These are phyloP conservation scores for Atherinosoma microstoma DNA, from an alignment of 2,797 vertebrate genomes.

Conservation along the genomic window DNA sequence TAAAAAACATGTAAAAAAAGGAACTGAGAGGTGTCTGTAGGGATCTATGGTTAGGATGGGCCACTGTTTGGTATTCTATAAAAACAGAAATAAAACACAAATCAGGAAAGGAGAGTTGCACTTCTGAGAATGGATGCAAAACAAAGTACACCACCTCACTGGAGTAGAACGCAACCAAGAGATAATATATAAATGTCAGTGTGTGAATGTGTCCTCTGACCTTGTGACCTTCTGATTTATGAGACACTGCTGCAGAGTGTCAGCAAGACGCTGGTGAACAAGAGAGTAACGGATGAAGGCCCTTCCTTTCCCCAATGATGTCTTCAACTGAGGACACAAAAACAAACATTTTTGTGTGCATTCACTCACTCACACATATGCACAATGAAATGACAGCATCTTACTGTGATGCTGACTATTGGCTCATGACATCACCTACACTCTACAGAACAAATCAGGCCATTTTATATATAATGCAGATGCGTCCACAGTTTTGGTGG, in stretches of 20 bases:
- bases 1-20: neutral
- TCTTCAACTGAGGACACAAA: slow-evolving; percentile 87
- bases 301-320: slow-evolving; percentile 94
- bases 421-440: neutral
- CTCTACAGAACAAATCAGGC: neutral
- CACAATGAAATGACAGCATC: slow-evolving; percentile 3
- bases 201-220: slow-evolving; percentile 71
- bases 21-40: slow-evolving; percentile 32
- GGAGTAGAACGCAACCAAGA: neutral
- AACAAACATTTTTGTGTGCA: slow-evolving; percentile 2
- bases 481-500: neutral
- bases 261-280: slow-evolving; percentile 94
- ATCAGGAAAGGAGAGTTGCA: slow-evolving; percentile 56
- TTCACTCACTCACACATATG: neutral
- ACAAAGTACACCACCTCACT: neutral
- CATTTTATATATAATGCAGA: too few species aligned
- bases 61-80: neutral
- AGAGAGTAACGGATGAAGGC: slow-evolving; percentile 95
- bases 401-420: neutral
- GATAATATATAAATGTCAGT: neutral
- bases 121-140: slow-evolving; percentile 16
- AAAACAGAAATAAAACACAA: slow-evolving; percentile 53
- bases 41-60: neutral
- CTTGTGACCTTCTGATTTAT: slow-evolving; percentile 93
- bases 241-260: slow-evolving; percentile 96